Evolutionary conservation across 2,797 vertebrate genomes (phyloP).

Genomic region (Lemur catta): DNA sequence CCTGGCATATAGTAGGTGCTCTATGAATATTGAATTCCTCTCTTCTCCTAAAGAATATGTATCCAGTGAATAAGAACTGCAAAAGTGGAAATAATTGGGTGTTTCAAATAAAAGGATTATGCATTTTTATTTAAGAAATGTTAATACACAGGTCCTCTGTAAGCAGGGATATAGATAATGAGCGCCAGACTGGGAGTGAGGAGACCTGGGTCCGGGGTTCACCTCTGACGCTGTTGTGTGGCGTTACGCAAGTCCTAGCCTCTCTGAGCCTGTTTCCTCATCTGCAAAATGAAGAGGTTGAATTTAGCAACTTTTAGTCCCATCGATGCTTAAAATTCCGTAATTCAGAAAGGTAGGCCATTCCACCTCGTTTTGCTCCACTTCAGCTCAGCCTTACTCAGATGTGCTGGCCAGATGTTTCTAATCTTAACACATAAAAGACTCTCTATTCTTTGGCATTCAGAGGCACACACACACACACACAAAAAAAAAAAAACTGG

Average conservation of each 20-base stretch:
- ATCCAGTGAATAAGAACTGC: not conserved
- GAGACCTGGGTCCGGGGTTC: not conserved
- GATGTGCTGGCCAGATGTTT: slow-evolving; percentile 55
- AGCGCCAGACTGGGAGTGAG: not conserved
- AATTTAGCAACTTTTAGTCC: not conserved
- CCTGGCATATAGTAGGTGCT: not conserved
- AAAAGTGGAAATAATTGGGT: not conserved
- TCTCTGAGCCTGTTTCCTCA: not conserved
- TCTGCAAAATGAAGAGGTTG: not conserved
- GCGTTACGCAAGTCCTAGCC: not conserved
- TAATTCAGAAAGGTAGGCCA: not conserved
- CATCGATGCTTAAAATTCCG: not conserved
- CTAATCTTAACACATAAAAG: slow-evolving; percentile 44
- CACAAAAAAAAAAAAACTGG: not conserved
- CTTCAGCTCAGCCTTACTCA: not conserved
- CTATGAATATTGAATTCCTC: not conserved
- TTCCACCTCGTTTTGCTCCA: not conserved
- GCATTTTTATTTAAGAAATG: not conserved
- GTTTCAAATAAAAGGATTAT: not conserved
- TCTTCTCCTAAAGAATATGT: not conserved
- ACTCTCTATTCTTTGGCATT: slow-evolving; percentile 47
- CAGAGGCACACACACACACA: not conserved
- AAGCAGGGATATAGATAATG: not conserved
- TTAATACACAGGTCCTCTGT: not conserved
- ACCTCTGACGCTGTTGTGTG: not conserved